Base-by-base conservation (phyloP, 2,888 invertebrate genomes). In the Eupelmus urozonus region DNA sequence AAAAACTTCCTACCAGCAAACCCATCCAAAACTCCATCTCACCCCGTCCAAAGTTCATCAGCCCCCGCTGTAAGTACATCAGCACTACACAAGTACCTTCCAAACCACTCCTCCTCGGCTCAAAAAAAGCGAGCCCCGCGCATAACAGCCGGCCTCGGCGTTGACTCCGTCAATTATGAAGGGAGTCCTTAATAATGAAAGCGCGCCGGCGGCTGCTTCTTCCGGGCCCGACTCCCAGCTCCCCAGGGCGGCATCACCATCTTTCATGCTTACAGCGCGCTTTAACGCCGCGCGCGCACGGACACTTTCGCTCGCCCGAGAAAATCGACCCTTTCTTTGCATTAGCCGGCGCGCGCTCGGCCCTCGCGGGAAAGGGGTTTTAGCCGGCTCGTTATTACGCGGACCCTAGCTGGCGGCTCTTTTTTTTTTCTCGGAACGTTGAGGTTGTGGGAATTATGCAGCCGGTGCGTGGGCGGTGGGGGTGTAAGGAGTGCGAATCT, bases 121-220 rank as follows among this genome's bases (percentile, higher is more conserved):
- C 34, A 34, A 34, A 34, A 34, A n/a, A 20, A 53, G 53, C 5
- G 45, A 13, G 16, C 16, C 2, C 2, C 7, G 45, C 45, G 16
- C 16, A 45, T 11, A 20, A n/a, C 20, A 53, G 55, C 3, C 27
- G 53, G 4, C 16, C 53, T 4, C 20, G 13, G 9, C 81, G 82
- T 83, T 82, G 85, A 86, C 85, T 86, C 84, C 85, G 87, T 88
- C 87, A 88, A 88, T 88, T 88, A 88, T 86, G 86, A 87, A 88
- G 80, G 82, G 81, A 82, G 84, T n/a, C 23, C 80, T 82, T 82
- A 83, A 82, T 82, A 82, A 83, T 81, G 81, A 83, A 83, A 82
- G 80, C 60, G 82, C 80, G 82, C 80, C 20, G 29, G 20, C 20
- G 25, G n/a, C n/a, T n/a, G n/a, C n/a, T n/a, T n/a, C n/a, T n/a